Evolutionary conservation across 2,888 invertebrate genomes (phyloP).

Genomic region (Bombyx huttoni): DNA sequence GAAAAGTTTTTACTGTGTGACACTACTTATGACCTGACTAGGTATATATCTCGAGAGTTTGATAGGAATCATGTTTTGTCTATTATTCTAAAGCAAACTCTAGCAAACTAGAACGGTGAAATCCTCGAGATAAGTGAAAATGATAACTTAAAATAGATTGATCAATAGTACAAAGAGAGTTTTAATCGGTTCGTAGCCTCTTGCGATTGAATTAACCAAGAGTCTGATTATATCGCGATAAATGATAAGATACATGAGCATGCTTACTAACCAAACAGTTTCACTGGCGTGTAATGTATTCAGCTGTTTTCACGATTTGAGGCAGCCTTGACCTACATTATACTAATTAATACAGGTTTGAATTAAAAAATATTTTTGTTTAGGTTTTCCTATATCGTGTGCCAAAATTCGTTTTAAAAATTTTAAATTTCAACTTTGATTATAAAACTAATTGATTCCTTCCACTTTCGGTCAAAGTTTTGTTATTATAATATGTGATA

Average conservation of each 20-base stretch:
- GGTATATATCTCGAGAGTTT: no score
- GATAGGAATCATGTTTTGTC: neutral
- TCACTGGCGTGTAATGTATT: constrained; percentile 10
- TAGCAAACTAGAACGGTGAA: neutral
- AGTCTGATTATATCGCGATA: constrained; percentile 10
- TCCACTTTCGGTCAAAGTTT: no score
- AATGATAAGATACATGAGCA: constrained; percentile 15
- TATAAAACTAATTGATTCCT: no score
- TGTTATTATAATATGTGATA: no score
- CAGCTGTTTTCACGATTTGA: constrained; percentile 12
- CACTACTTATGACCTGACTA: no score
- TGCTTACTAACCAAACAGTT: neutral
- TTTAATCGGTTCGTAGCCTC: constrained; percentile 2
- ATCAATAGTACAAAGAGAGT: neutral
- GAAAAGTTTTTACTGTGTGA: no score
- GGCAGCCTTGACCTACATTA: constrained; percentile 25
- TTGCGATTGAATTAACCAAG: constrained; percentile 6
- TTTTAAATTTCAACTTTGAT: neutral
- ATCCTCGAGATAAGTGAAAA: neutral
- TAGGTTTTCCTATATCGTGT: constrained; percentile 6
- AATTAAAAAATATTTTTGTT: constrained; percentile 10
- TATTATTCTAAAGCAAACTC: neutral
- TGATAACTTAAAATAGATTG: neutral
- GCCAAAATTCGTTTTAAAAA: neutral
- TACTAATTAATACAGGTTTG: constrained; percentile 11